Evolutionary conservation across 2,888 invertebrate species (phyloP).

Genomic region (Tortricodes alternella): DNA sequence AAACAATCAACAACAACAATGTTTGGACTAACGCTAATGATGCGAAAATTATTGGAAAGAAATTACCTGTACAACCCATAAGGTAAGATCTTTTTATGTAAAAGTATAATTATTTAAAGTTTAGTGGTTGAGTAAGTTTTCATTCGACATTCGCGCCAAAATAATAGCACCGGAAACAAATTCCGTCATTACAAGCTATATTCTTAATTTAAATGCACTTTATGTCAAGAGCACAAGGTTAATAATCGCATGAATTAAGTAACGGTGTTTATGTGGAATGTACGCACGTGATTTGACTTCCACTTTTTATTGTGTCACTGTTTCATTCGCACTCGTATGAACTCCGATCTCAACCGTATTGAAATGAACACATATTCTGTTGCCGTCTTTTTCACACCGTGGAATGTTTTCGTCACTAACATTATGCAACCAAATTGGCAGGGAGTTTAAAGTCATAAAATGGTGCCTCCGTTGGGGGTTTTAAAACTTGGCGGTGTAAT

Average conservation of each 20-base stretch:
- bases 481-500: constrained; percentile 56
- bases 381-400: constrained; percentile 48
- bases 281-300: constrained; percentile 28
- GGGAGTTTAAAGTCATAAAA: constrained; percentile 36
- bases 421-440: constrained; percentile 49
- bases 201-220: neutral
- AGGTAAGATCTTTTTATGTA: constrained; percentile 51
- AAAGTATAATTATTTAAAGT: constrained; percentile 18
- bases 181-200: neutral
- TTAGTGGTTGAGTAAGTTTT: constrained; percentile 46
- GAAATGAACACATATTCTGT: constrained; percentile 38
- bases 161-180: constrained; percentile 22
- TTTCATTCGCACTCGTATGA: constrained; percentile 14
- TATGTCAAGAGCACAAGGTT: neutral
- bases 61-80: constrained; percentile 47
- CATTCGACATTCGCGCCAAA: constrained; percentile 24
- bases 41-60: constrained; percentile 48
- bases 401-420: constrained; percentile 50
- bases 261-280: constrained; percentile 18
- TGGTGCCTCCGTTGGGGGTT: constrained; percentile 35
- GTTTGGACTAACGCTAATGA: constrained; percentile 68
- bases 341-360: constrained; percentile 3
- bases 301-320: constrained; percentile 2
- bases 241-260: neutral
- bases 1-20: constrained; percentile 75